Evolutionary conservation across 2,797 vertebrate species (phyloP).

Genomic region (Labroides dimidiatus): DNA sequence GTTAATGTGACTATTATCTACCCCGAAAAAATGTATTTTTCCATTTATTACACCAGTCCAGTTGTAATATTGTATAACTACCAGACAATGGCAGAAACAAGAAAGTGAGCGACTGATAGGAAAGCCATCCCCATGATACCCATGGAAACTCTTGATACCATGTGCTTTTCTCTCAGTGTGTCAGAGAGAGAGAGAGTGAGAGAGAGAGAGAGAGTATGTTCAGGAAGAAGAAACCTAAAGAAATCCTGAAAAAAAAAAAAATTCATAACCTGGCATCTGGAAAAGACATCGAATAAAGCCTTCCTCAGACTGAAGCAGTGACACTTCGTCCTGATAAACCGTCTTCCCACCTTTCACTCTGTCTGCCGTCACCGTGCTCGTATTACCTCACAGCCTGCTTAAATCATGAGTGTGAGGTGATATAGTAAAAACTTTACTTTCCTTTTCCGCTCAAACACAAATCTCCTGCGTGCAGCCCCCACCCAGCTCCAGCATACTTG

Average conservation of each 20-base stretch:
- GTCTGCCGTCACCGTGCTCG: constrained; percentile 37
- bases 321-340: constrained; percentile 40
- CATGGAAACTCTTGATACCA: constrained; percentile 40
- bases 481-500: constrained; percentile 1
- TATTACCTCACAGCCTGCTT: constrained; percentile 26
- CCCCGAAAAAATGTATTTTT: no score
- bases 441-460: constrained; percentile 1
- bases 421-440: constrained; percentile 1
- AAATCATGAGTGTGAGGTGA: constrained; percentile 7
- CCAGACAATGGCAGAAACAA: constrained; percentile 21
- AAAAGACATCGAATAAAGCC: constrained; percentile 59
- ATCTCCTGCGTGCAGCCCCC: neutral
- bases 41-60: no score
- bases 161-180: constrained; percentile 28
- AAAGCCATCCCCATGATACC: constrained; percentile 50
- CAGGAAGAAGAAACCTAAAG: constrained; percentile 15
- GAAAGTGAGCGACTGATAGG: constrained; percentile 39
- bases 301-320: constrained; percentile 22
- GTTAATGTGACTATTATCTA: no score
- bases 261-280: constrained; percentile 45
- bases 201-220: neutral
- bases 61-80: no score
- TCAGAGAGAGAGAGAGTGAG: constrained; percentile 7
- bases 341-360: constrained; percentile 17
- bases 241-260: constrained; percentile 38